Base-by-base conservation (phyloP, 2,888 invertebrate species). In the Andrena minutula region DNA sequence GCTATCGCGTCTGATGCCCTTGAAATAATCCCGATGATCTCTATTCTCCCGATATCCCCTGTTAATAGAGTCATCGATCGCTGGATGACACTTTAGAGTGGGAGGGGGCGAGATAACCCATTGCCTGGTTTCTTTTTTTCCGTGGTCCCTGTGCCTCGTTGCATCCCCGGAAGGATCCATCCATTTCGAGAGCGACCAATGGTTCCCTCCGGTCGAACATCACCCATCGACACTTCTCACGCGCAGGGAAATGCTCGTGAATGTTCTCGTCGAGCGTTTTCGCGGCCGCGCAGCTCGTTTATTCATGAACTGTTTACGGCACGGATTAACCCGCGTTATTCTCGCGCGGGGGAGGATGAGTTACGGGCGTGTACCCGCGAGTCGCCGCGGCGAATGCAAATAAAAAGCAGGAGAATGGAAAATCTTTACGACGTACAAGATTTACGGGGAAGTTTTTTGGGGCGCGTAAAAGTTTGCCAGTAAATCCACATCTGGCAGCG, bases 401-500 rank as follows among this genome's bases (percentile, higher is more conserved):
- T 88, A 86, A 86, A 86, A 78, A 64, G 66, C 35, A 30, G 71
- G 76, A 73, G 77, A 76, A 87, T 79, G 79, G 86, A 83, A 86
- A 83, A 88, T 88, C 86, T 83, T 86, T 86, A 86, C 86, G 88
- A 60, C 86, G 78, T 56, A 58, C 75, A 69, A 86, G 80, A 86
- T 86, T 86, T 86, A 86, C 86, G 86, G 68, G 79, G 35, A 73
- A 77, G 66, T 85, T 41, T 83, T 82, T 87, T 82, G 74, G 73
- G 83, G 74, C 84, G 80, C 83, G 75, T 88, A 83, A 88, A 86
- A 86, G 83, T 86, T 86, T 75, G 4, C 64, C 83, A 49, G 83
- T 88, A 86, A 86, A 86, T 86, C 86, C 86, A 83, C 80, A 88
- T 83, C 88, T 83, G 88, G 86, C 86, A 86, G 86, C 64, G 71